Conservation (phyloP, 2,797 vertebrate genomes). For the Pipistrellus kuhlii region DNA sequence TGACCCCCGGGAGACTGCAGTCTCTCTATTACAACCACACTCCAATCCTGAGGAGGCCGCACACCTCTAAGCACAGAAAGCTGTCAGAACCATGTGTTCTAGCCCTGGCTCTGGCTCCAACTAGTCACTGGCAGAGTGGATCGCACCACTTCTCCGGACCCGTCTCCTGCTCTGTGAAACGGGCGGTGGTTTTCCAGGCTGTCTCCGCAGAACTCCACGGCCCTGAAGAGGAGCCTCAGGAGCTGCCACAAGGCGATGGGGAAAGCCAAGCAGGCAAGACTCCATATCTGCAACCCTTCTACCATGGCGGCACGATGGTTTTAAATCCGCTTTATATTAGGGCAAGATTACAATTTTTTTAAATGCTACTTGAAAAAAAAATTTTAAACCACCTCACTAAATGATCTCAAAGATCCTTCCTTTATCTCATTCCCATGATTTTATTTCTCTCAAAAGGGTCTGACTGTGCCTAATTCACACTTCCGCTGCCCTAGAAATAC, state of each 20-base stretch:
- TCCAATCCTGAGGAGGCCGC: not conserved
- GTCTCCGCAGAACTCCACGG: not conserved
- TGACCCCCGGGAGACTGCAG: not conserved
- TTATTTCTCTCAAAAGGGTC: not conserved
- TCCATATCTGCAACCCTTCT: not conserved
- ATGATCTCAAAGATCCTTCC: not conserved
- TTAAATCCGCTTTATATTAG: not conserved
- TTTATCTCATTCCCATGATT: not conserved
- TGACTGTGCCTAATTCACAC: not conserved
- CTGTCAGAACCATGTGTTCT: not conserved
- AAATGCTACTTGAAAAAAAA: conserved; percentile 10
- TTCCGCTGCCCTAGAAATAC: conserved; percentile 12
- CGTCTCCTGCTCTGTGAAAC: not conserved
- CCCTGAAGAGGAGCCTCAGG: not conserved
- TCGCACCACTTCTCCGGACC: not conserved
- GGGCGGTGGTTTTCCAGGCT: not conserved
- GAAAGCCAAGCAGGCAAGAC: not conserved
- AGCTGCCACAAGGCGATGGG: not conserved
- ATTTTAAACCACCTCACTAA: not conserved
- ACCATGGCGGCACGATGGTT: not conserved
- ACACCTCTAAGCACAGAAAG: not conserved
- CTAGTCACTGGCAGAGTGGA: not conserved
- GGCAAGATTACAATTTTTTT: not conserved
- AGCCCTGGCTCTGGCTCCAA: not conserved
- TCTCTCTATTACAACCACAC: not conserved